Evolutionary conservation across 2,113 vertebrate genomes (phyloP), one percentile per base, ranked within the genome.

Genomic region (Oryzias melastigma): DNA sequence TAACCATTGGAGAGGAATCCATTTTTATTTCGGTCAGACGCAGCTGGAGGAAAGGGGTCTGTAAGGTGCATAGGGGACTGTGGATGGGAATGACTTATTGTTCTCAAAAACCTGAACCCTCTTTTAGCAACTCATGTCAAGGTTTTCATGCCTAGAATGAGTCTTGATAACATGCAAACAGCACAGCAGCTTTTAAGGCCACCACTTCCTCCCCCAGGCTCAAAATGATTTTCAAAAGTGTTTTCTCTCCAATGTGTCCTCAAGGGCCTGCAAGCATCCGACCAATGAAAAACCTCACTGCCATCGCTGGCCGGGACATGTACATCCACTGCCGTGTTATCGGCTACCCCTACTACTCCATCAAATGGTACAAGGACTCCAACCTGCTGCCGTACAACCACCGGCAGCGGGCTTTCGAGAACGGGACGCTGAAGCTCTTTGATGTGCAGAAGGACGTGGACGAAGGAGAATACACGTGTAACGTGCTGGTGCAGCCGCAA

Each of bases 301-400:
- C 97, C 78, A 99, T 98, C 72, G 97, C 97, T 0, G 97, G 97
- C 18, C 92, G 97, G 75, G 97, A 99, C 85, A 98, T 95, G 19
- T 99, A 96, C 82, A 98, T 99, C 70, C 97, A 99, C 91, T 99
- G 97, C 27, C 95, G 96, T 1, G 96, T 99, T 75, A 98, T 99
- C 6, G 97, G 97, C 64, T 99, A 99, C 63, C 97, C 97, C 0
- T 98, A 98, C 71, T 99, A 99, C 86, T 99, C 97, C 84, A 98
- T 99, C 89, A 98, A 98, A 66, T 99, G 97, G 97, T 98, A 98
- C 89, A 98, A 98, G 91, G 95, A 98, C 84, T 96, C 96, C 14
- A 96, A 98, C 49, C 86, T 98, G 84, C 91, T 99, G 61, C 97
- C 97, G 0, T 99, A 98, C 73, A 99, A 99, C 90, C 97, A 99